Percentiles rank a stretch among this genome's conserved stretches.
These are phyloP conservation scores for Achatina immaculata DNA, from an alignment of 1,140 invertebrate species.

Conservation along the genomic window DNA sequence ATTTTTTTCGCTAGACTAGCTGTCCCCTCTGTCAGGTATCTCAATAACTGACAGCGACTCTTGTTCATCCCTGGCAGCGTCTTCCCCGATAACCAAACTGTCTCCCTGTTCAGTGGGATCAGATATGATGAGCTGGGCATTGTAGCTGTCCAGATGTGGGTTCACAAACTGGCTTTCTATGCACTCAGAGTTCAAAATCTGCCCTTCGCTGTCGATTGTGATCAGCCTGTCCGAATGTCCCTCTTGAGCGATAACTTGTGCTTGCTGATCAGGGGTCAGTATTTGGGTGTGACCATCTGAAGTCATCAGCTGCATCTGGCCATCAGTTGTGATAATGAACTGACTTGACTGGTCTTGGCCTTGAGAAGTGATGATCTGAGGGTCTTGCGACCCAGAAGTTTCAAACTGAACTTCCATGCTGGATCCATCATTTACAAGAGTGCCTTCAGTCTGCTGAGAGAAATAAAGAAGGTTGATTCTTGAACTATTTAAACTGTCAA, in stretches of 20 bases:
- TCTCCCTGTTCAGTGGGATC: not conserved
- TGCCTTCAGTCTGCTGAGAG: not conserved
- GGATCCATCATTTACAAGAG: not conserved
- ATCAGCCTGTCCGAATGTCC: conserved; percentile 3
- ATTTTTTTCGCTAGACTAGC: not conserved
- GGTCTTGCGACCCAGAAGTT: not conserved
- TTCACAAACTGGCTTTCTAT: not conserved
- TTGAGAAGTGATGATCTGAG: not conserved
- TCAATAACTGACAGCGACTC: not conserved
- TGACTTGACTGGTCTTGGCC: conserved; percentile 2
- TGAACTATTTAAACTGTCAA: not conserved
- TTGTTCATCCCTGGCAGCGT: not conserved
- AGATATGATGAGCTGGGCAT: conserved; percentile 18
- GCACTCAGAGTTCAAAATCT: not conserved
- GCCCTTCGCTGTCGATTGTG: conserved; percentile 4
- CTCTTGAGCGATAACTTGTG: conserved; percentile 14
- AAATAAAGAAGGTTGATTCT: not conserved
- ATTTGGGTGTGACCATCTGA: conserved; percentile 20
- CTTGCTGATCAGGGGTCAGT: not conserved
- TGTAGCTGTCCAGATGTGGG: conserved; percentile 6
- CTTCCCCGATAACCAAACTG: not conserved
- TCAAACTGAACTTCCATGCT: not conserved
- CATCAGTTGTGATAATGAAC: conserved; percentile 22
- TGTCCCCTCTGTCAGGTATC: not conserved
- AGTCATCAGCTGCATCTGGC: conserved; percentile 8